A percentile compares a stretch with the other conserved stretches of the same genome.
phyloP scores from a whole-genome alignment of 1,140 invertebrate genomes.

The Drosophila punjabiensis region DNA sequence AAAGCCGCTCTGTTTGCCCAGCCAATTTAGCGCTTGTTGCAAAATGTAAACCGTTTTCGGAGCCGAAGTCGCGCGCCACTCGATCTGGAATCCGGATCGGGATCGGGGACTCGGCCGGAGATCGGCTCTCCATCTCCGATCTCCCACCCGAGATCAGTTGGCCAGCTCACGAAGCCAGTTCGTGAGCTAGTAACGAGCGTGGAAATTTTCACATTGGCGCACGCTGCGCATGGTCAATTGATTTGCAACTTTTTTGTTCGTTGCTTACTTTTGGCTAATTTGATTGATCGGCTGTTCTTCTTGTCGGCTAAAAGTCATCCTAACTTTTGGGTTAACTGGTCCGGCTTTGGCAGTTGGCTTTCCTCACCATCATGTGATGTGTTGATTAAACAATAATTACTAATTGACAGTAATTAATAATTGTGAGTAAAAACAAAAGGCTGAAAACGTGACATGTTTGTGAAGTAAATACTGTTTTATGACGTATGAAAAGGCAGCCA shows the following conservation, averaged over 20 bases:
- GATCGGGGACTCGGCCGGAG: slow-evolving; percentile 17
- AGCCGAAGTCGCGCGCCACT: slow-evolving; percentile 67
- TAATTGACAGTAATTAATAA: slow-evolving; percentile 54
- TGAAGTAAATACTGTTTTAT: slow-evolving; percentile 12
- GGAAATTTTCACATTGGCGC: slow-evolving; percentile 53
- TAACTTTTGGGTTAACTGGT: slow-evolving; percentile 46
- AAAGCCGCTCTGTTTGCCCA: slow-evolving; percentile 64
- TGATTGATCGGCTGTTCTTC: slow-evolving; percentile 42
- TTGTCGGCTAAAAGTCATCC: not conserved
- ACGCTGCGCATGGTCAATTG: slow-evolving; percentile 57
- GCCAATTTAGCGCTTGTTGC: slow-evolving; percentile 76
- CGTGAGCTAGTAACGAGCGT: slow-evolving; percentile 48
- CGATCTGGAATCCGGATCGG: slow-evolving; percentile 28
- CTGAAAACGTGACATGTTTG: slow-evolving; percentile 41
- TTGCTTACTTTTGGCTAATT: slow-evolving; percentile 49
- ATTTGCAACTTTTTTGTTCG: slow-evolving; percentile 57
- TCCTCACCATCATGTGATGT: slow-evolving; percentile 48
- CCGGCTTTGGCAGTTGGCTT: slow-evolving; percentile 29
- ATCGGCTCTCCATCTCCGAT: slow-evolving; percentile 12
- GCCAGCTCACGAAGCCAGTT: slow-evolving; percentile 15
- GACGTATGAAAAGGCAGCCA: not conserved
- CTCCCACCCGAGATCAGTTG: slow-evolving; percentile 21
- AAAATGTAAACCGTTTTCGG: slow-evolving; percentile 73
- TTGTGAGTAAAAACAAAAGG: slow-evolving; percentile 21
- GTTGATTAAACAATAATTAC: slow-evolving; percentile 58